Evolutionary conservation across 2,113 vertebrate genomes (phyloP).

Genomic region (Notiomystis cincta): DNA sequence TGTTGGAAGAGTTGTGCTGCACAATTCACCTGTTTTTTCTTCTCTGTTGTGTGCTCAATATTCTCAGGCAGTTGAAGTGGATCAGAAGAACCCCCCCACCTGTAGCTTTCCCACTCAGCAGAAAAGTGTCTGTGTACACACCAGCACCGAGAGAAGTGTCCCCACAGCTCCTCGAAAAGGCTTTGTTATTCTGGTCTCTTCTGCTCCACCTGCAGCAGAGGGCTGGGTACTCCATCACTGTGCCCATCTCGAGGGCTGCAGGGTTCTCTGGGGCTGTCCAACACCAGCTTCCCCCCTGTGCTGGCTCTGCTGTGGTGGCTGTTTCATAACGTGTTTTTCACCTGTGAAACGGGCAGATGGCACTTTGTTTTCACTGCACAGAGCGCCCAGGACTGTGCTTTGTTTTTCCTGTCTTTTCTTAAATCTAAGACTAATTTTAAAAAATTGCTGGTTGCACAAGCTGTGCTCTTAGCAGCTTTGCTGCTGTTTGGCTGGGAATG

Average conservation of each 20-base stretch:
- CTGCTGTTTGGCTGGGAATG: neutral
- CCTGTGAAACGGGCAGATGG: neutral
- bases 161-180: neutral
- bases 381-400: neutral
- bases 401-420: neutral
- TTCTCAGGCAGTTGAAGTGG: neutral
- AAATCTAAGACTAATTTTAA: neutral
- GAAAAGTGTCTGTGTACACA: accelerated
- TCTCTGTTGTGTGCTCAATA: neutral
- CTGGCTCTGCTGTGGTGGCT: neutral
- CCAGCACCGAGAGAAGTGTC: neutral
- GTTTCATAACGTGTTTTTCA: neutral
- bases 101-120: neutral
- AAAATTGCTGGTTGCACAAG: neutral
- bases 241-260: neutral
- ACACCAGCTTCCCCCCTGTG: accelerated
- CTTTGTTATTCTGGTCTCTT: neutral
- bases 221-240: neutral
- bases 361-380: neutral
- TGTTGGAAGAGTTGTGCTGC: neutral
- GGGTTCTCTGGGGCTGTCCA: neutral
- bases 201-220: neutral
- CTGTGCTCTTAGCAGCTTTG: neutral
- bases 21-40: accelerated
- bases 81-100: neutral